Evolutionary conservation across 2,888 invertebrate genomes (phyloP), one percentile per base, ranked within the genome.

Genomic region (Callinectes sapidus): DNA sequence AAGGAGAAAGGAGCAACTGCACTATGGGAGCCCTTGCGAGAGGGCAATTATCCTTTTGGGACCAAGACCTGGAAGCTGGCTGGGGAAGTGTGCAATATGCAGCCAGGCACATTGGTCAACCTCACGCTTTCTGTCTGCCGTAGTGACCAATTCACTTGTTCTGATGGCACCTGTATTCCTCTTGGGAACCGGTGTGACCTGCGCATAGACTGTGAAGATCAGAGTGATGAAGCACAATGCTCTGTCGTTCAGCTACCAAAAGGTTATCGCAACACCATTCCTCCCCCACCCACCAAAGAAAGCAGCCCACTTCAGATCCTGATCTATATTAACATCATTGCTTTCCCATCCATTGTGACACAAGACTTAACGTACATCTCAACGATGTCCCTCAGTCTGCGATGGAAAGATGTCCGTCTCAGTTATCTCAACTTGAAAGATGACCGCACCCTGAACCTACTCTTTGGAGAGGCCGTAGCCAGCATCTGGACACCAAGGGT

Each of bases 291-390:
- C 32, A 28, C 48, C 13, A 55, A 13, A 32, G 54, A 55, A 6
- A 81, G 89, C 23, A 48, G 88, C n/a, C 88, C 90, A 13, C 90
- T 92, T 6, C 39, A 18, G 8, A 39, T 92, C 5, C 18, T n/a
- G 35, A 39, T 92, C 88, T 71, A 55, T 35, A 61, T 92, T 71
- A 55, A 90, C 81, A n/a, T 92, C 71, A 92, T 88, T n/a, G 89
- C 94, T n/a, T 94, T 94, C 87, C 94, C 93, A 3, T 88, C 88
- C 3, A 94, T 94, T 42, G 92, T 87, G 55, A 93, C 94, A 23
- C 91, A 94, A 42, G 93, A 94, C 32, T 88, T 93, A 6, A 90
- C 89, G 1, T 93, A 91, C 61, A 54, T 61, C 14, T 88, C 91
- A 1, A 89, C 81, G n/a, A 48, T 94, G 35, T 81, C 87, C 18